These are phyloP conservation scores for Sinelater perroti DNA, from an alignment of 2,888 invertebrate genomes.

Conservation along the genomic window DNA sequence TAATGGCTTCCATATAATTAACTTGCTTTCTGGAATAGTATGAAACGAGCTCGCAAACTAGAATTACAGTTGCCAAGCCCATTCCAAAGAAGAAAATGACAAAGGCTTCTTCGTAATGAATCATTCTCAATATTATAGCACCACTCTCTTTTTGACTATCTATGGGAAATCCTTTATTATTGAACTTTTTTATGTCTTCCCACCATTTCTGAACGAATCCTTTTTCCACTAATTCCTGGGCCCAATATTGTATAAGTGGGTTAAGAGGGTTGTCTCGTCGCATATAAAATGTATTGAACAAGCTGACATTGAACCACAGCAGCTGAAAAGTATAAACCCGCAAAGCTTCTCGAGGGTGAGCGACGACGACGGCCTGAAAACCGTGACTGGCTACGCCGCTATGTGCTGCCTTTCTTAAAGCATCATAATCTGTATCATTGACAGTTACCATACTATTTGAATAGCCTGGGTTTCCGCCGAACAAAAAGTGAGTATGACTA, in stretches of 20 bases:
- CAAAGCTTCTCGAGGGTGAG: slow-evolving; percentile 31
- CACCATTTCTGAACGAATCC: slow-evolving; percentile 44
- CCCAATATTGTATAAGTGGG: slow-evolving; percentile 41
- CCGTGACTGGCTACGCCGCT: not conserved
- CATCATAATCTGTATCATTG: slow-evolving; percentile 25
- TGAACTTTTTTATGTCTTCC: slow-evolving; percentile 30
- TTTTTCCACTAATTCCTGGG: slow-evolving; percentile 41
- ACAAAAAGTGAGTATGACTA: not conserved
- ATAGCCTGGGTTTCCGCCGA: not conserved
- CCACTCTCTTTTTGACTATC: not conserved
- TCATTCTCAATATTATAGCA: slow-evolving; percentile 25
- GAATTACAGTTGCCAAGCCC: slow-evolving; percentile 17
- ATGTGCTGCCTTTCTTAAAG: slow-evolving; percentile 26
- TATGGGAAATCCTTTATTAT: slow-evolving; percentile 17
- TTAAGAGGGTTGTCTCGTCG: slow-evolving; percentile 35
- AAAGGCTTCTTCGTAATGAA: slow-evolving; percentile 43
- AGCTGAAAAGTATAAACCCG: slow-evolving; percentile 20
- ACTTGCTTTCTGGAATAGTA: no score
- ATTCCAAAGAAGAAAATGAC: slow-evolving; percentile 36
- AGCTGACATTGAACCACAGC: slow-evolving; percentile 15
- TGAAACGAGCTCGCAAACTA: slow-evolving; percentile 40
- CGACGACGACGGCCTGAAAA: slow-evolving; percentile 30
- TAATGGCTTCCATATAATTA: no score
- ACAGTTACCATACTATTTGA: not conserved
- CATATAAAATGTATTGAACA: slow-evolving; percentile 42